Percentiles rank a stretch among this genome's conserved stretches.
phyloP scores from a whole-genome alignment of 1,140 invertebrate genomes.

The Fopius arisanus region DNA sequence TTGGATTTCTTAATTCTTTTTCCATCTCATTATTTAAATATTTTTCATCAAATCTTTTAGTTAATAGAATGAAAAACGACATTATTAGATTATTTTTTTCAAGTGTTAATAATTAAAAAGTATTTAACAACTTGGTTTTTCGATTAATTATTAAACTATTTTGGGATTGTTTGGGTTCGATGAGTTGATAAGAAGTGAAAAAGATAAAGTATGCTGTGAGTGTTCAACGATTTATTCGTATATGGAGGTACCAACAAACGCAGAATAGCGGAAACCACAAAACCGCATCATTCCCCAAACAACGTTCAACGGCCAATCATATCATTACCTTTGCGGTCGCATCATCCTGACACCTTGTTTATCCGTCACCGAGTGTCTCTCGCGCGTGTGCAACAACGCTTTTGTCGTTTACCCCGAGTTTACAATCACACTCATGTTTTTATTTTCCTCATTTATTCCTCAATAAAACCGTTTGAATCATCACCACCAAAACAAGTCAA shows the following conservation, averaged over 20 bases:
- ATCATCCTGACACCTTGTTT: slow-evolving; percentile 61
- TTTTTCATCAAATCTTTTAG: no score
- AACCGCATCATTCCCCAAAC: slow-evolving; percentile 60
- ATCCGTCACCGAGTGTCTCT: slow-evolving; percentile 46
- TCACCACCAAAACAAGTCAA: background rate
- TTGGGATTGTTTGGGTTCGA: no score
- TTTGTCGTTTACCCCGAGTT: slow-evolving; percentile 21
- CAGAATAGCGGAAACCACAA: slow-evolving; percentile 57
- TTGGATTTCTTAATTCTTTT: no score
- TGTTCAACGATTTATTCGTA: background rate
- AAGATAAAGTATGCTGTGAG: background rate
- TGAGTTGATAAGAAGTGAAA: background rate
- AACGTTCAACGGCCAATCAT: slow-evolving; percentile 61
- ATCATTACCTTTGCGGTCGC: slow-evolving; percentile 63
- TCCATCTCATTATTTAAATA: no score
- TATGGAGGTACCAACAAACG: slow-evolving; percentile 10
- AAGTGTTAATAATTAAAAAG: no score
- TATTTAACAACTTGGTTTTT: no score
- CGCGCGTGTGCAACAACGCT: slow-evolving; percentile 2
- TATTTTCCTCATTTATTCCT: background rate
- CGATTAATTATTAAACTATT: no score
- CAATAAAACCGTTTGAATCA: background rate
- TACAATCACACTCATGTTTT: background rate
- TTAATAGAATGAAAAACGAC: no score
- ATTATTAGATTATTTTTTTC: no score